Conservation (phyloP, 2,113 vertebrate species). For the Elephas maximus region DNA sequence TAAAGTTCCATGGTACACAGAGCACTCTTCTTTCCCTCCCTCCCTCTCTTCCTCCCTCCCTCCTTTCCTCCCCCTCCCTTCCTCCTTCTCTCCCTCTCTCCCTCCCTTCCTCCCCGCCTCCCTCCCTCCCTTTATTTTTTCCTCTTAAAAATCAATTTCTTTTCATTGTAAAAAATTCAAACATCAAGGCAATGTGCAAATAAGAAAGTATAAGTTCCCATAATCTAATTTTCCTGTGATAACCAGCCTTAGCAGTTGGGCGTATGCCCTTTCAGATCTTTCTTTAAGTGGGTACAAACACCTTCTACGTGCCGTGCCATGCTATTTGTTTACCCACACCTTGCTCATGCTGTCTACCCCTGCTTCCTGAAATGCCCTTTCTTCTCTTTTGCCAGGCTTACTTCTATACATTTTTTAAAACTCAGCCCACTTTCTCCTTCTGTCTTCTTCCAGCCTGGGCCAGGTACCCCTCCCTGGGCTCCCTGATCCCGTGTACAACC, state of each 20-base stretch:
- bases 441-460: no score
- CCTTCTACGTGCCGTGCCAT: not conserved
- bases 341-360: not conserved
- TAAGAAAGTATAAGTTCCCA: not conserved
- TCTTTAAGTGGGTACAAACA: not conserved
- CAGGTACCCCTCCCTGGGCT: not conserved
- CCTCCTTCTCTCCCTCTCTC: not conserved
- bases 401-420: not conserved
- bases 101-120: not conserved
- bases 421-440: not conserved
- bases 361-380: not conserved
- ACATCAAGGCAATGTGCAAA: not conserved
- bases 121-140: not conserved
- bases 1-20: not conserved
- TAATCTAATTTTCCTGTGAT: slow-evolving; percentile 11
- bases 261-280: not conserved
- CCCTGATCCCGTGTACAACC: not conserved
- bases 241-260: not conserved
- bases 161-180: slow-evolving; percentile 8
- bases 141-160: slow-evolving; percentile 38
- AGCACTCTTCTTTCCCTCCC: not conserved
- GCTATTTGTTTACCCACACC: not conserved
- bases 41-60: not conserved
- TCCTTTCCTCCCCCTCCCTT: not conserved
- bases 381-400: not conserved